Evolutionary conservation across 1,140 invertebrate genomes (phyloP), one percentile per base, ranked within the genome.

Genomic region (Trachelipus rathkii): DNA sequence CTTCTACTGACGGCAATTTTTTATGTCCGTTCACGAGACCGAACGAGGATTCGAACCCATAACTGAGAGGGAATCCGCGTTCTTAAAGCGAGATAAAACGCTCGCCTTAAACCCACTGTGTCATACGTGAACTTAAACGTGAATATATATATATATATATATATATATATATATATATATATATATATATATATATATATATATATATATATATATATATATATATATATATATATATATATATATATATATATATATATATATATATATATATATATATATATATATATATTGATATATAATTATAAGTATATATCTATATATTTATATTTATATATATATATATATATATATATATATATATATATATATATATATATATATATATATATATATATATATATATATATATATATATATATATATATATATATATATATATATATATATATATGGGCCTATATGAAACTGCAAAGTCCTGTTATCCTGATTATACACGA

Each of bases 101-200:
- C n/a, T n/a, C n/a, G n/a, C n/a, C n/a, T n/a, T n/a, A n/a, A n/a
- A n/a, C n/a, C n/a, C n/a, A n/a, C n/a, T n/a, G n/a, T n/a, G n/a
- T n/a, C n/a, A n/a, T n/a, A n/a, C n/a, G n/a, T n/a, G n/a, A n/a
- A n/a, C n/a, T n/a, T n/a, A n/a, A n/a, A n/a, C n/a, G n/a, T n/a
- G n/a, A n/a, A 33, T 33, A 33, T 33, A 33, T 33, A 33, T 67
- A 67, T 67, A 67, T 67, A 67, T 67, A 67, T 67, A 67, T 67
- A 67, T 67, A 67, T 67, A 67, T 67, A 67, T 67, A 67, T 15
- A 67, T 67, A 67, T 67, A 15, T 67, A 67, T 67, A 67, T 67
- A 15, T 67, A 67, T 67, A 67, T 67, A 15, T 67, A 67, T 67
- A 10, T 67, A 67, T 67, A 67, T 67, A 67, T 67, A 67, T 67